Base-by-base conservation (phyloP, 1,140 invertebrate species). In the Conus betulinus region DNA sequence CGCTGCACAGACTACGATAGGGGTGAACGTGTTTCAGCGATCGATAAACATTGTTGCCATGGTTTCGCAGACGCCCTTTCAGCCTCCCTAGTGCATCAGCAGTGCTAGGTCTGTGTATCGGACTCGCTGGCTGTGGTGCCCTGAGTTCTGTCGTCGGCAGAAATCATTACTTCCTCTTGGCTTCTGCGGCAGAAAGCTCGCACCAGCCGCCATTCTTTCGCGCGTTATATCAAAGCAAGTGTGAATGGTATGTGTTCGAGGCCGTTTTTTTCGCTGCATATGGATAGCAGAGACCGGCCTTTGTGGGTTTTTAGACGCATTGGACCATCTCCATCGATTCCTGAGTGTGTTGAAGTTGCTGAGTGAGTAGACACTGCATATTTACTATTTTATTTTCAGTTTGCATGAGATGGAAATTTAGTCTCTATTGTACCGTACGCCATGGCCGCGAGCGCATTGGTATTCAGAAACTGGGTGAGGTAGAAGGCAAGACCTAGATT, bases 61-160 rank as follows among this genome's bases (percentile, higher is more conserved):
- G 84, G 84, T 85, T 85, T 74, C 53, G 23, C 63, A 85, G 84
- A 85, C 84, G 84, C 84, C 63, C 63, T 85, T 74, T 52, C 84
- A 85, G 84, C 84, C 71, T 51, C 84, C 84, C 27, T 74, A 67
- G 67, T 15, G 20, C 60, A 39, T 60, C 84, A 74, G 5, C 52
- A 23, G 20, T 17, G 17, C 76, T 17, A 10, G 39, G 51, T 53
- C 6, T 53, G 11, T 6, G 17, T 53, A 20, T 13, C n/a, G 20
- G 27, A 51, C 51, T 71, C 27, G 71, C 84, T 74, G 60, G 84
- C 27, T 52, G 57, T 52, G n/a, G 55, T 63, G 39, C 39, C 57
- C 53, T 67, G 57, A 57, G 63, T 53, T 55, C 39, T 55, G 82
- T 39, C 84, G 82, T 39, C 84, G 84, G 52, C 63, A 60, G 20